These are phyloP conservation scores for Drosophila triauraria DNA, from an alignment of 1,140 invertebrate genomes.

Conservation along the genomic window DNA sequence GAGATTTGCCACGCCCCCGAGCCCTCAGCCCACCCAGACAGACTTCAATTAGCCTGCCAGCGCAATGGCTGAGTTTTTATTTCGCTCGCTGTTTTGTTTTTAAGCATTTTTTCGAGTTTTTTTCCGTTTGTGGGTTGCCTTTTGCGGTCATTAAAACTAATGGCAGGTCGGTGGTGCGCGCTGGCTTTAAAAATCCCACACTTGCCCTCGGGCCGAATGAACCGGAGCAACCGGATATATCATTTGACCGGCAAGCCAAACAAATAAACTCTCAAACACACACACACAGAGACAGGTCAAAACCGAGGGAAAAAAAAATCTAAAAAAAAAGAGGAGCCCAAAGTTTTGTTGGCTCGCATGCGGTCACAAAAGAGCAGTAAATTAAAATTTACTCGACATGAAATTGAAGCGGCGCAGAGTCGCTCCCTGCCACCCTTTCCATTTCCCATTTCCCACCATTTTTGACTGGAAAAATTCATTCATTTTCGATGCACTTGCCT, in stretches of 20 bases:
- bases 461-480: conserved; percentile 22
- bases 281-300: background rate
- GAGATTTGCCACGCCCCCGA: conserved; percentile 39
- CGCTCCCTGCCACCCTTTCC: conserved; percentile 16
- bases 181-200: conserved; percentile 49
- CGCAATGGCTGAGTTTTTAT: conserved; percentile 44
- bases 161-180: conserved; percentile 44
- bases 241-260: conserved; percentile 68
- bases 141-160: conserved; percentile 70
- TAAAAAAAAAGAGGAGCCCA: conserved; percentile 36
- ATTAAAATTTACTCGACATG: conserved; percentile 81
- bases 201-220: conserved; percentile 38
- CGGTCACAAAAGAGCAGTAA: conserved; percentile 81
- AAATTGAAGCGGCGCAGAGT: conserved; percentile 65
- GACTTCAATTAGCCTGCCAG: conserved; percentile 67
- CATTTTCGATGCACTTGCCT: conserved; percentile 22
- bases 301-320: conserved; percentile 21
- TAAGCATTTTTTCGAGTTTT: conserved; percentile 18
- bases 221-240: conserved; percentile 63
- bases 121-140: conserved; percentile 25
- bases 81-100: conserved; percentile 47
- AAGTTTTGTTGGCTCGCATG: conserved; percentile 69
- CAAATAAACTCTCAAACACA: conserved; percentile 30
- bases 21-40: conserved; percentile 28
- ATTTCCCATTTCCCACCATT: conserved; percentile 24